Percentiles rank a stretch among this genome's conserved stretches.
phyloP scores from a whole-genome alignment of 2,113 vertebrate species.

The Seriola quinqueradiata region DNA sequence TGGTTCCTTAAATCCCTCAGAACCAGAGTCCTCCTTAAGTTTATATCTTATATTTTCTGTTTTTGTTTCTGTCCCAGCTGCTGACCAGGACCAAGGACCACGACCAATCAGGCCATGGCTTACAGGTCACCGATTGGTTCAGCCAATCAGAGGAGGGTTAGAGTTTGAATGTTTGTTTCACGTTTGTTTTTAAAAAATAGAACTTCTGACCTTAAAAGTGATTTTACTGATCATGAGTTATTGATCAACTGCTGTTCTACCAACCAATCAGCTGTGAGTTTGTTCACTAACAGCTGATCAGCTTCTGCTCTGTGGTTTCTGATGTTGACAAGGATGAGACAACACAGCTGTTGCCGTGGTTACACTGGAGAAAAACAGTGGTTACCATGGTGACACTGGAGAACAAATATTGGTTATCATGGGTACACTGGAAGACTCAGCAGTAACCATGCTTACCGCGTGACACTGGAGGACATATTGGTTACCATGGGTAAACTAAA shows the following conservation, averaged over 20 bases:
- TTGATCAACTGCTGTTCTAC: background rate
- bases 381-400: background rate
- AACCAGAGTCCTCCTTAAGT: too few species aligned
- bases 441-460: too few species aligned
- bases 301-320: background rate
- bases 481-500: background rate
- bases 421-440: background rate
- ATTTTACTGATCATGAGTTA: background rate
- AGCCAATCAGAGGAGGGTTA: too few species aligned
- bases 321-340: background rate
- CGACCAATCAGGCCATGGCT: background rate
- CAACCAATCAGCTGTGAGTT: background rate
- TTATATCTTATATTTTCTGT: too few species aligned
- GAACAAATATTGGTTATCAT: background rate
- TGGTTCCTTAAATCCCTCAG: too few species aligned
- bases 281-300: background rate
- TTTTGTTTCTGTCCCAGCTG: background rate
- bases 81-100: background rate
- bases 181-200: too few species aligned
- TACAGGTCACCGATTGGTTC: background rate
- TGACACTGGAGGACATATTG: background rate
- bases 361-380: background rate
- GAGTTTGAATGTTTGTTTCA: too few species aligned
- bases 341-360: background rate
- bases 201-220: too few species aligned